Percentiles rank a stretch among this genome's conserved stretches.
phyloP scores from a whole-genome alignment of 2,797 vertebrate genomes.

The Gymnopithys bicolor region DNA sequence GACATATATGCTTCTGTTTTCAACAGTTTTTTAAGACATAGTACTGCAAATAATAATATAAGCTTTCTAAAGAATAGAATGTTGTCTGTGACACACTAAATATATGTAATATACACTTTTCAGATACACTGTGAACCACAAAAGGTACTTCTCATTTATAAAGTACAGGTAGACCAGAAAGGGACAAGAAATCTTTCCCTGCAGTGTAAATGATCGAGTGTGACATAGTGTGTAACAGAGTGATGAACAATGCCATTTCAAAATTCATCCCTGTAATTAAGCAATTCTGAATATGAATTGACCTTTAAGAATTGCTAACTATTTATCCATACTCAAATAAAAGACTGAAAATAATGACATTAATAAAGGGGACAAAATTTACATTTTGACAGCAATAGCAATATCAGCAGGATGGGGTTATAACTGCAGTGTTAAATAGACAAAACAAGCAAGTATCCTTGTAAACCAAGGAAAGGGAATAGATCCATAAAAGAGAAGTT shows the following conservation, averaged over 20 bases:
- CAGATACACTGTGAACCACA: not conserved
- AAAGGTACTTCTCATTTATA: not conserved
- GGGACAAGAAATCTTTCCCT: not conserved
- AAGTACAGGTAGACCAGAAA: not conserved
- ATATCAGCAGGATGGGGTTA: not conserved
- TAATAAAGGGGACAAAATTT: not conserved
- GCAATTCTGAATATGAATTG: not conserved
- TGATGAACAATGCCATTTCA: conserved; percentile 14
- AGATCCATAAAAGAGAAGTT: not conserved
- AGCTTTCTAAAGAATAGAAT: not conserved
- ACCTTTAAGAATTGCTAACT: conserved; percentile 30
- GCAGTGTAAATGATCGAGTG: not conserved
- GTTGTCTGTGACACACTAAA: not conserved
- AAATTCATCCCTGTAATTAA: conserved; percentile 44
- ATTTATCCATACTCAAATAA: conserved; percentile 6
- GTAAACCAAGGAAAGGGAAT: not conserved
- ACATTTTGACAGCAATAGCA: not conserved
- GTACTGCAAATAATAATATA: not conserved
- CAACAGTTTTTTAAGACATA: not conserved
- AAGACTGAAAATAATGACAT: not conserved
- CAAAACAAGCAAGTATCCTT: not conserved
- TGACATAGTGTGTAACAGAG: not conserved
- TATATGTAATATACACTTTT: not conserved
- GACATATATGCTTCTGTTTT: not conserved
- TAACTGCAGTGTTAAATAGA: not conserved